Conservation (phyloP, 1,140 invertebrate species). For the Ylistrum balloti region DNA sequence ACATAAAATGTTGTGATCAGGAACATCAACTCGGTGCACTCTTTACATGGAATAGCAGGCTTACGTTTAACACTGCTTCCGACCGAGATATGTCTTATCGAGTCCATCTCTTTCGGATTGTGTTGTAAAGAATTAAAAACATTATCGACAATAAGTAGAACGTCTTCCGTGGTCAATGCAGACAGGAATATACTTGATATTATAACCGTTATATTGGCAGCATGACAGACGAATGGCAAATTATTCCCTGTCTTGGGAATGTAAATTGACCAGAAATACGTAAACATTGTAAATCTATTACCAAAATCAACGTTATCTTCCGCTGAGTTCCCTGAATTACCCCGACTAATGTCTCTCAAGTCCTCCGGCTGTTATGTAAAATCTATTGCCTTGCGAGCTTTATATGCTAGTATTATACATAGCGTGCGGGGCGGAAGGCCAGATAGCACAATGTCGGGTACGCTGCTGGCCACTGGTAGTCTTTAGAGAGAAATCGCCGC, state of each 20-base stretch:
- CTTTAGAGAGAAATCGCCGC: neutral
- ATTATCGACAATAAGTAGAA: neutral
- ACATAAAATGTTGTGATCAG: no score
- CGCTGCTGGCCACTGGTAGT: neutral
- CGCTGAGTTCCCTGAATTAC: neutral
- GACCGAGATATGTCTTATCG: neutral
- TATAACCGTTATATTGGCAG: neutral
- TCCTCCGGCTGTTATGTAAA: neutral
- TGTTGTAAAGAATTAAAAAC: neutral
- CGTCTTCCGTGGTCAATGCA: neutral
- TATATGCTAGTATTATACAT: neutral
- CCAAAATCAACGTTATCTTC: neutral
- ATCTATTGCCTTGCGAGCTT: neutral
- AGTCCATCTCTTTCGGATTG: neutral
- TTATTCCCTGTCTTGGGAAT: slow-evolving; percentile 11
- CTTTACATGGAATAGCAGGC: no score
- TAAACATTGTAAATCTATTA: slow-evolving; percentile 20
- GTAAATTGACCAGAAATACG: neutral
- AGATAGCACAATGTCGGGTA: neutral
- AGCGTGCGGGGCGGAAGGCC: neutral
- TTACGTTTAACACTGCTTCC: no score
- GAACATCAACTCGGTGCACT: no score
- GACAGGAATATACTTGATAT: neutral
- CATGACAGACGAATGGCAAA: neutral
- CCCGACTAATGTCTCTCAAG: neutral